Conservation (phyloP, 2,888 invertebrate genomes). For the Idaea biselata region DNA sequence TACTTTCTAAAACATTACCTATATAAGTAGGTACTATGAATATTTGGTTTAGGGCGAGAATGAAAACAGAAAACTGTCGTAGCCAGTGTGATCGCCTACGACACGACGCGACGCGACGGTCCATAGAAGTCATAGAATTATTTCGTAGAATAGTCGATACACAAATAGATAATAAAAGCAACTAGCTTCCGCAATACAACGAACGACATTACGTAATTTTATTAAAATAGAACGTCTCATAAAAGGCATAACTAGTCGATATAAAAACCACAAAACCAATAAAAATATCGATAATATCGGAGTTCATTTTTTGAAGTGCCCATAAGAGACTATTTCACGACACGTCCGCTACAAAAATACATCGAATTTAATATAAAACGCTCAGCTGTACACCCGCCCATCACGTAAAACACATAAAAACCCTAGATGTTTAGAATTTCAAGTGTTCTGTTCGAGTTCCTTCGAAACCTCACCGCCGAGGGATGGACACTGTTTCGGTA, state of each 20-base stretch:
- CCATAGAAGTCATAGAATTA: too few species aligned
- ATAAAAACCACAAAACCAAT: neutral
- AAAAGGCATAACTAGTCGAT: constrained; percentile 3
- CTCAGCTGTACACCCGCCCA: constrained; percentile 24
- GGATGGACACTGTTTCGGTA: neutral
- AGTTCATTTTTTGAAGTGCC: neutral
- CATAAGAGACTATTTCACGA: constrained; percentile 1
- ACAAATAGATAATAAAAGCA: neutral
- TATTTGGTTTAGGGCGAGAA: too few species aligned
- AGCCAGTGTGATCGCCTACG: too few species aligned
- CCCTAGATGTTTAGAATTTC: constrained; percentile 28
- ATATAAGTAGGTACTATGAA: too few species aligned
- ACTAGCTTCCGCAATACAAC: neutral
- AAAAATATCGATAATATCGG: neutral
- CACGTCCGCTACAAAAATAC: neutral
- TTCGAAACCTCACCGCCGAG: constrained; percentile 14
- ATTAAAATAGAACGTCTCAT: constrained; percentile 6
- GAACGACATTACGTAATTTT: neutral
- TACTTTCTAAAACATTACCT: too few species aligned
- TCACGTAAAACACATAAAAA: constrained; percentile 28
- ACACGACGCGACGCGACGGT: too few species aligned
- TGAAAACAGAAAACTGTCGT: too few species aligned
- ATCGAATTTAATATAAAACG: constrained; percentile 23
- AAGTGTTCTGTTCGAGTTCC: constrained; percentile 17
- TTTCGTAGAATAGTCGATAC: neutral